These are phyloP conservation scores for Vesta saturnalis DNA, from an alignment of 2,888 invertebrate genomes.

Conservation along the genomic window DNA sequence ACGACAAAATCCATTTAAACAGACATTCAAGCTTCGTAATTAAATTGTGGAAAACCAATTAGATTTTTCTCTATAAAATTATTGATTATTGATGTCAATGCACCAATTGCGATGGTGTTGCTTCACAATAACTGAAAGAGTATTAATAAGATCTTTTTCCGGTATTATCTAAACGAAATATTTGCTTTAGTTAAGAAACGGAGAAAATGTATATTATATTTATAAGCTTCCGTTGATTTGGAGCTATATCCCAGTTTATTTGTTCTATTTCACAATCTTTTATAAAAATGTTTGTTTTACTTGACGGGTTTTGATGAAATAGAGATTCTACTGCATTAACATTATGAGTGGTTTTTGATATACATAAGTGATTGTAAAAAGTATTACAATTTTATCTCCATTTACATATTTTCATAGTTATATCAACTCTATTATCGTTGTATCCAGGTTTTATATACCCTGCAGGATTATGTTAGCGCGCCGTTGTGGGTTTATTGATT, in stretches of 20 bases:
- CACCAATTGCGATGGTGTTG: neutral
- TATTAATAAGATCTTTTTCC: neutral
- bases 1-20: neutral
- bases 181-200: neutral
- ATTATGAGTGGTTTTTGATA: too few relatives aligned
- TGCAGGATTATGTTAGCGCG: neutral
- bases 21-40: neutral
- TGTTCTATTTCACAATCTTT: neutral
- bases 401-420: neutral
- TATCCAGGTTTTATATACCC: neutral
- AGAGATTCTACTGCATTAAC: too few relatives aligned
- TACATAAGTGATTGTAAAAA: too few relatives aligned
- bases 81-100: neutral
- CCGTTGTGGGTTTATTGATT: neutral
- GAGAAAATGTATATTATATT: neutral
- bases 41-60: neutral
- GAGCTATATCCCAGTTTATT: neutral
- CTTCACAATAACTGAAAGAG: neutral
- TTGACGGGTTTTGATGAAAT: neutral
- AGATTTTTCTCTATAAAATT: neutral
- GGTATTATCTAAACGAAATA: neutral
- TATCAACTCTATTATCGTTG: neutral
- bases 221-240: neutral
- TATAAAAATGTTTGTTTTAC: neutral
- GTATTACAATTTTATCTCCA: too few relatives aligned